Evolutionary conservation across 2,888 invertebrate genomes (phyloP).

Genomic region (Thereva unica): DNA sequence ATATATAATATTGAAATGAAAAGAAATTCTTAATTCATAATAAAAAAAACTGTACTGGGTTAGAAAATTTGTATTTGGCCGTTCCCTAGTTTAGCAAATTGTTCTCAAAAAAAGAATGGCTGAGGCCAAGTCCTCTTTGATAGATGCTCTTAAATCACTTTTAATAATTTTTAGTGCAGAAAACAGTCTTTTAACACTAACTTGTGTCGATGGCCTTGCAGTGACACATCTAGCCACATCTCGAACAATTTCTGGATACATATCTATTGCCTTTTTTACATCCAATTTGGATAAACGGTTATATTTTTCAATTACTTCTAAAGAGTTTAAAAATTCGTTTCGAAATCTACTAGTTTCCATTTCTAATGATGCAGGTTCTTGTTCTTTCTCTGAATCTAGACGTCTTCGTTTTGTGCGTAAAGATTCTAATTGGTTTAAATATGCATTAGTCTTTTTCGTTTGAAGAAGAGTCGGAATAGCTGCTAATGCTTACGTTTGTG

Average conservation of each 20-base stretch:
- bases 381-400: slow-evolving; percentile 3
- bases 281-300: slow-evolving; percentile 4
- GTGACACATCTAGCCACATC: slow-evolving; percentile 11
- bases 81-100: too few species aligned
- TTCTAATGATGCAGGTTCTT: neutral
- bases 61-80: too few species aligned
- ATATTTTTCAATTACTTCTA: slow-evolving; percentile 6
- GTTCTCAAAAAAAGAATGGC: slow-evolving; percentile 8
- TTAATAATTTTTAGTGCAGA: slow-evolving; percentile 11
- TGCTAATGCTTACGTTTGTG: too few species aligned
- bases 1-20: too few species aligned
- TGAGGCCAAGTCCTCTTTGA: slow-evolving; percentile 6
- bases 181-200: slow-evolving; percentile 17
- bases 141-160: slow-evolving; percentile 6
- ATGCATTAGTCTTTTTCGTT: too few species aligned
- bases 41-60: too few species aligned
- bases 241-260: slow-evolving; percentile 8
- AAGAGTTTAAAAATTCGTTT: slow-evolving; percentile 2
- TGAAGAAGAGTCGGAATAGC: too few species aligned
- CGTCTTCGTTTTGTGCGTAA: neutral
- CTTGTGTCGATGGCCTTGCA: slow-evolving; percentile 8
- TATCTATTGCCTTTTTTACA: slow-evolving; percentile 1
- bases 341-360: neutral
- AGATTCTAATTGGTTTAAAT: too few species aligned
- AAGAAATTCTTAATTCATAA: too few species aligned